phyloP scores from a whole-genome alignment of 1,140 invertebrate species.

The Callitettix versicolor region DNA sequence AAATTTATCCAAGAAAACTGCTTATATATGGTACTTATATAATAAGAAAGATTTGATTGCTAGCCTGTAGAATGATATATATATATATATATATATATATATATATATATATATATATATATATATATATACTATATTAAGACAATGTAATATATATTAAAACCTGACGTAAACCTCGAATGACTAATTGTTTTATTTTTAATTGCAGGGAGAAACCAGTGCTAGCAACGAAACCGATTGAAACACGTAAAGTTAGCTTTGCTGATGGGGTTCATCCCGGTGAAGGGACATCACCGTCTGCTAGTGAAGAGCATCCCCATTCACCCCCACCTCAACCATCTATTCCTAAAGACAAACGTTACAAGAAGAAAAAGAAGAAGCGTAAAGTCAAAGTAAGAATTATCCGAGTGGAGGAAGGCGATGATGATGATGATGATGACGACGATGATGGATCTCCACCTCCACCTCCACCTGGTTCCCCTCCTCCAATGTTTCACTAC shows the following conservation, averaged over 20 bases:
- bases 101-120: too few relatives aligned
- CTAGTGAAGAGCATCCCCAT: constrained; percentile 33
- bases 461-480: constrained; percentile 22
- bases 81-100: too few relatives aligned
- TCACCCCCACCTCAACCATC: constrained; percentile 31
- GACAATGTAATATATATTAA: too few relatives aligned
- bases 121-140: too few relatives aligned
- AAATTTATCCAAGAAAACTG: too few relatives aligned
- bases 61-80: too few relatives aligned
- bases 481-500: constrained; percentile 19
- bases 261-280: constrained; percentile 36
- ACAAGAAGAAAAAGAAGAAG: constrained; percentile 29
- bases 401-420: constrained; percentile 17
- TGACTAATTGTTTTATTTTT: too few relatives aligned
- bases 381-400: constrained; percentile 21
- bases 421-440: constrained; percentile 19
- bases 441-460: constrained; percentile 22
- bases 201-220: constrained; percentile 17
- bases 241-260: constrained; percentile 33
- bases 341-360: constrained; percentile 29
- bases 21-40: too few relatives aligned
- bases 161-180: too few relatives aligned
- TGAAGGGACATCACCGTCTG: constrained; percentile 33
- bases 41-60: too few relatives aligned
- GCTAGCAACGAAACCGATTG: constrained; percentile 3